phyloP scores from a whole-genome alignment of 2,113 vertebrate genomes.

The Xenopus tropicalis region DNA sequence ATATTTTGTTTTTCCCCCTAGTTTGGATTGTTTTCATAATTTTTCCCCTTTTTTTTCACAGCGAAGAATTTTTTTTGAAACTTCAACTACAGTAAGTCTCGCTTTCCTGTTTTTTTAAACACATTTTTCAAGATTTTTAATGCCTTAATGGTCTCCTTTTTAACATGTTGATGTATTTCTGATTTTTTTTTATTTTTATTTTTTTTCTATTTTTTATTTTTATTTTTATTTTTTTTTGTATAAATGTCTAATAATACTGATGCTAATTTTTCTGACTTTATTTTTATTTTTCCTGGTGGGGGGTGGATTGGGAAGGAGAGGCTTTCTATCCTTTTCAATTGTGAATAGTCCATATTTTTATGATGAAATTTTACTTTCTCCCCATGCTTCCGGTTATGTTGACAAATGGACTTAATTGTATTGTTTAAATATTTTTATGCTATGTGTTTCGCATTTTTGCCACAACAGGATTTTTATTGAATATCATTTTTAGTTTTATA shows the following conservation, averaged over 20 bases:
- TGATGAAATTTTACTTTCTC: slow-evolving; percentile 5
- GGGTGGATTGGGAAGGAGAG: slow-evolving; percentile 34
- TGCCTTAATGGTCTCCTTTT: slow-evolving; percentile 71
- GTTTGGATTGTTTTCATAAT: slow-evolving; percentile 72
- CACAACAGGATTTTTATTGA: not conserved
- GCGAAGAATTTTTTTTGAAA: slow-evolving; percentile 69
- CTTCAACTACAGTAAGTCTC: slow-evolving; percentile 70
- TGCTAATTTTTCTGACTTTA: slow-evolving; percentile 52
- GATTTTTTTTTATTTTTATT: slow-evolving; percentile 58
- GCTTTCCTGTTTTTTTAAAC: slow-evolving; percentile 50
- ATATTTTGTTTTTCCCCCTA: slow-evolving; percentile 53
- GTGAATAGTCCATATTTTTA: slow-evolving; percentile 33
- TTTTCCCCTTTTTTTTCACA: slow-evolving; percentile 71
- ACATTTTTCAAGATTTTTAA: slow-evolving; percentile 64
- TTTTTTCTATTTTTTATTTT: slow-evolving; percentile 61
- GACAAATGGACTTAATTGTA: slow-evolving; percentile 7
- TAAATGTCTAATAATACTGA: slow-evolving; percentile 60
- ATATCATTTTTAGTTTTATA: not conserved
- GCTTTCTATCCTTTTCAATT: slow-evolving; percentile 32
- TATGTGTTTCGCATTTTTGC: slow-evolving; percentile 23
- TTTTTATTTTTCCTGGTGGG: slow-evolving; percentile 35
- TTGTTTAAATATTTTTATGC: slow-evolving; percentile 26
- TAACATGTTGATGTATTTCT: slow-evolving; percentile 69
- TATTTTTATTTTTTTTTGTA: slow-evolving; percentile 60
- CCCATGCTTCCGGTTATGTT: not conserved